Conservation (phyloP, 2,888 invertebrate species). For the Gerris lacustris region DNA sequence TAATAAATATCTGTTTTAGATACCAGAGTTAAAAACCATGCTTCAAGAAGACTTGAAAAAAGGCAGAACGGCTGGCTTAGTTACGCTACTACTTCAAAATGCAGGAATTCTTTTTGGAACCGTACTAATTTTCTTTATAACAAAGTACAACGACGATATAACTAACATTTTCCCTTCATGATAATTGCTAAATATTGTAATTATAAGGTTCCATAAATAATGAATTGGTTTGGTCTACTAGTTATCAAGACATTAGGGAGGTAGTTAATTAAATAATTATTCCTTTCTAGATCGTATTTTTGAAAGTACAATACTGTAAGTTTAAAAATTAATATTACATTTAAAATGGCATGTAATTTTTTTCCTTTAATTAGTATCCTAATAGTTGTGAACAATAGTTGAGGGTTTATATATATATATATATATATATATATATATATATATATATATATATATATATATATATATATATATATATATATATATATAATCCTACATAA, state of each 20-base stretch:
- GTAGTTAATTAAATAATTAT: too few species aligned
- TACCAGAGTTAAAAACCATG: slow-evolving; percentile 40
- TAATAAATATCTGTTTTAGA: slow-evolving; percentile 31
- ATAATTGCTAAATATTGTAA: background rate
- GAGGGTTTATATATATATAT: slow-evolving; percentile 3
- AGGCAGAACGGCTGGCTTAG: slow-evolving; percentile 35
- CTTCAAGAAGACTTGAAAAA: slow-evolving; percentile 37
- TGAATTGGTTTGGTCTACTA: too few species aligned
- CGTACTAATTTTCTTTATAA: slow-evolving; percentile 36
- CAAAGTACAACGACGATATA: slow-evolving; percentile 25
- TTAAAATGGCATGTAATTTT: too few species aligned
- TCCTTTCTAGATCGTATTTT: too few species aligned
- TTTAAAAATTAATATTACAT: too few species aligned
- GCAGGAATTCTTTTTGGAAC: slow-evolving; percentile 39
- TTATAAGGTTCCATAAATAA: background rate
- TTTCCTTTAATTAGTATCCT: too few species aligned
- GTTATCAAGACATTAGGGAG: too few species aligned
- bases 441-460: slow-evolving; percentile 7
- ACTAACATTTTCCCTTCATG: slow-evolving; percentile 17
- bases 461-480: slow-evolving; percentile 4
- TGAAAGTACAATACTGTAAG: too few species aligned
- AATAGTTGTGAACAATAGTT: too few species aligned
- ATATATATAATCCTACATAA: background rate
- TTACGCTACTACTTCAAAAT: slow-evolving; percentile 39
- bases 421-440: background rate